Conservation (phyloP, 2,113 vertebrate genomes). For the Sinocyclocheilus anophthalmus region DNA sequence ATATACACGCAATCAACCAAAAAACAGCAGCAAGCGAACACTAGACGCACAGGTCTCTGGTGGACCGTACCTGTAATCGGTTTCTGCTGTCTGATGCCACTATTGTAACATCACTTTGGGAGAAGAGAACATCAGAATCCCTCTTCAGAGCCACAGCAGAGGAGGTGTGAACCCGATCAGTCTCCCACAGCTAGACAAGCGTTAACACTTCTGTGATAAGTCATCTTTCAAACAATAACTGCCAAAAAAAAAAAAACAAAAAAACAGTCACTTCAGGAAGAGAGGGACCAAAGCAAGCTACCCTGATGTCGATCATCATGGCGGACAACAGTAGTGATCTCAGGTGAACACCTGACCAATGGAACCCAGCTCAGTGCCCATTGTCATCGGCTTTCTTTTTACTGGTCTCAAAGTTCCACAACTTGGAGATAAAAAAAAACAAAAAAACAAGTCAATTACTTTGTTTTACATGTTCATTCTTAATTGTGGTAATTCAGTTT, state of each 20-base stretch:
- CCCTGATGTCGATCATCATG: constrained; percentile 91
- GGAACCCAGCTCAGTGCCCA: constrained; percentile 95
- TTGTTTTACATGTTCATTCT: background rate
- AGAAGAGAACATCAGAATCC: constrained; percentile 87
- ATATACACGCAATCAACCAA: background rate
- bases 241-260: background rate
- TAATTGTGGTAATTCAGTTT: too few relatives aligned
- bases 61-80: constrained; percentile 81
- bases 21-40: background rate
- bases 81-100: constrained; percentile 86
- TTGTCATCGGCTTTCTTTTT: constrained; percentile 90
- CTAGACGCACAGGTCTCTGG: background rate
- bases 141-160: constrained; percentile 85
- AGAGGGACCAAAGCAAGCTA: constrained; percentile 61
- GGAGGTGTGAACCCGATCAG: constrained; percentile 86
- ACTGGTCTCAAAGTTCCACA: constrained; percentile 86
- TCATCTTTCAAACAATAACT: background rate
- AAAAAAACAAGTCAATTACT: background rate
- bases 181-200: constrained; percentile 87
- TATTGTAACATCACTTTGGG: constrained; percentile 75
- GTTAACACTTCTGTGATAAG: constrained; percentile 7
- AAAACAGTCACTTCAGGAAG: too few relatives aligned
- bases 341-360: constrained; percentile 88
- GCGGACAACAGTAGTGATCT: constrained; percentile 91
- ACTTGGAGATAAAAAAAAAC: constrained; percentile 67